Evolutionary conservation across 1,140 invertebrate species (phyloP).

Genomic region (Parasteatoda tepidariorum): DNA sequence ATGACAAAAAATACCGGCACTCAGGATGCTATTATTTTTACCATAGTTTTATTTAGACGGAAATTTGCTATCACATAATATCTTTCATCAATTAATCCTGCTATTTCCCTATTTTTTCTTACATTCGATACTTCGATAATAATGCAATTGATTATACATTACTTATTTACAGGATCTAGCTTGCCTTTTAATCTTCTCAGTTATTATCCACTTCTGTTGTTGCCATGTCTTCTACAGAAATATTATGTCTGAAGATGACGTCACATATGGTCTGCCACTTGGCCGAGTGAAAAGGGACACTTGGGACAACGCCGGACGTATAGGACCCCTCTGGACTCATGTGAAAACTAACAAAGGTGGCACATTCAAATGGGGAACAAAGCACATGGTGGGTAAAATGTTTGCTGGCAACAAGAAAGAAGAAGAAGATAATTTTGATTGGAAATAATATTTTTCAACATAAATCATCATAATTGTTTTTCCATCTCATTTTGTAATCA

Average conservation of each 20-base stretch:
- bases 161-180: neutral
- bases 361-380: slow-evolving; percentile 45
- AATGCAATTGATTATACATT: neutral
- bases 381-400: slow-evolving; percentile 54
- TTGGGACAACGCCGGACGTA: slow-evolving; percentile 2
- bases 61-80: too few relatives aligned
- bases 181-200: neutral
- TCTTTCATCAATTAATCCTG: too few relatives aligned
- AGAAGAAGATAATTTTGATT: slow-evolving; percentile 9
- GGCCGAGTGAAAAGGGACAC: slow-evolving; percentile 16
- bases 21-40: too few relatives aligned
- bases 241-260: slow-evolving; percentile 52
- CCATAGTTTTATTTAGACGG: too few relatives aligned
- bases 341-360: slow-evolving; percentile 29
- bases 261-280: slow-evolving; percentile 7
- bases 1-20: too few relatives aligned
- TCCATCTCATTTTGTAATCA: neutral
- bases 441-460: neutral
- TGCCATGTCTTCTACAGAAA: slow-evolving; percentile 22
- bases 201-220: neutral
- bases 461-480: neutral
- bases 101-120: neutral
- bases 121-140: neutral
- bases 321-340: slow-evolving; percentile 45
- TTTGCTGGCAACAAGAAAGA: slow-evolving; percentile 28